These are phyloP conservation scores for Scaeva pyrastri DNA, from an alignment of 2,888 invertebrate species.

Conservation along the genomic window DNA sequence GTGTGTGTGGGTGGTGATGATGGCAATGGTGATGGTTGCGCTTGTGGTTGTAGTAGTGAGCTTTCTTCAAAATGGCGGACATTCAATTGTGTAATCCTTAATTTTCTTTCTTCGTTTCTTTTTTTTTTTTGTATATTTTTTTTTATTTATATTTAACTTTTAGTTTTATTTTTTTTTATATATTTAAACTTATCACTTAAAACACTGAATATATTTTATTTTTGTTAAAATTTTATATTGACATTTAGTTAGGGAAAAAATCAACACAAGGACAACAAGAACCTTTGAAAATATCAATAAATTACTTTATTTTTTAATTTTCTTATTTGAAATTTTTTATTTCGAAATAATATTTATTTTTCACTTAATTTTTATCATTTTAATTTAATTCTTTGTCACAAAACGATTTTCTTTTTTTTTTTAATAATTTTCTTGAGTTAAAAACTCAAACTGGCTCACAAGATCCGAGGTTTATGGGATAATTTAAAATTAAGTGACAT, in stretches of 20 bases:
- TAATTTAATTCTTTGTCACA: constrained; percentile 24
- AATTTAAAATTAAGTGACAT: constrained; percentile 11
- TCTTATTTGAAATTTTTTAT: neutral
- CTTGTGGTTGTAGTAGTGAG: constrained; percentile 72
- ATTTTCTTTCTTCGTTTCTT: constrained; percentile 37
- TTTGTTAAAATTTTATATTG: constrained; percentile 16
- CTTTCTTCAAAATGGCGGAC: constrained; percentile 80
- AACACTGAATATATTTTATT: constrained; percentile 37
- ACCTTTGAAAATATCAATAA: constrained; percentile 2
- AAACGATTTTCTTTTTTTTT: neutral
- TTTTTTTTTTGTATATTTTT: constrained; percentile 34
- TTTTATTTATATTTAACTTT: constrained; percentile 37
- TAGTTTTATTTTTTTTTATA: constrained; percentile 24
- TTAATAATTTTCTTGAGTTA: constrained; percentile 10
- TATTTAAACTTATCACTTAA: constrained; percentile 11
- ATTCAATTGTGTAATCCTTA: constrained; percentile 80
- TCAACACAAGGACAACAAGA: neutral
- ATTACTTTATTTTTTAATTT: neutral
- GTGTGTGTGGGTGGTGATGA: constrained; percentile 39
- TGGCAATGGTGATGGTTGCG: constrained; percentile 38
- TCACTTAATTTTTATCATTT: constrained; percentile 5
- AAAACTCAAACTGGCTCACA: constrained; percentile 24
- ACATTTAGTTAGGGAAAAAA: constrained; percentile 13
- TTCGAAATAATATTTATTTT: neutral
- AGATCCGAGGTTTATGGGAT: constrained; percentile 23